These are phyloP conservation scores for Microcebus lehilahytsara DNA, from an alignment of 2,113 vertebrate genomes.

Conservation along the genomic window DNA sequence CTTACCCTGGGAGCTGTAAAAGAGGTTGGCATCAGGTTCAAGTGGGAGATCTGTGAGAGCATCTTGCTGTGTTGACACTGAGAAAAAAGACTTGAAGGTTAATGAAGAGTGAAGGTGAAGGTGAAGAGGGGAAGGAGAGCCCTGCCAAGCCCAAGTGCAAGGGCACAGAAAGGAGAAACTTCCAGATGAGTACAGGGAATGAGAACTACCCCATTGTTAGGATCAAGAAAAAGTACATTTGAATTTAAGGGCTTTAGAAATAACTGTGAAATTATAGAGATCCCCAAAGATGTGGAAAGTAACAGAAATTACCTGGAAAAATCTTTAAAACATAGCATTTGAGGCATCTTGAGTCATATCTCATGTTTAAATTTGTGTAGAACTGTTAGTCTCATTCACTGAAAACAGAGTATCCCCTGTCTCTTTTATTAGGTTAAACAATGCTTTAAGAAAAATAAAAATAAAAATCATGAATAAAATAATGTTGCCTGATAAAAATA, in stretches of 20 bases:
- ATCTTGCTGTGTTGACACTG: background rate
- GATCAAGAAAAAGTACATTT: background rate
- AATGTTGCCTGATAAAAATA: background rate
- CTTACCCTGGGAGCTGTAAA: background rate
- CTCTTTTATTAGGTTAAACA: background rate
- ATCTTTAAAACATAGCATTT: background rate
- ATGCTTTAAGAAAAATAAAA: background rate
- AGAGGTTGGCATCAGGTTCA: fast-evolving
- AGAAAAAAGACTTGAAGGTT: background rate
- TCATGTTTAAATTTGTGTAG: background rate
- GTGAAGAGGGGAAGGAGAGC: background rate
- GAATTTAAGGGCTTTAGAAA: background rate
- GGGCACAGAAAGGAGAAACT: background rate
- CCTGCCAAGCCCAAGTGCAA: background rate
- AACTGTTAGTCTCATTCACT: background rate
- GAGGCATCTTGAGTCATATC: background rate
- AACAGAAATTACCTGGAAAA: background rate
- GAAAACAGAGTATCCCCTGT: fast-evolving
- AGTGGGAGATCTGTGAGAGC: background rate
- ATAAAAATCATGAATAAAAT: background rate
- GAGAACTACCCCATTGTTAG: background rate
- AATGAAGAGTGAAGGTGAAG: background rate
- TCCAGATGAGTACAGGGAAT: background rate
- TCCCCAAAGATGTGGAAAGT: background rate
- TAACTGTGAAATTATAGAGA: background rate